Base-by-base conservation (phyloP, 2,888 invertebrate genomes). In the Acrobasis suavella region DNA sequence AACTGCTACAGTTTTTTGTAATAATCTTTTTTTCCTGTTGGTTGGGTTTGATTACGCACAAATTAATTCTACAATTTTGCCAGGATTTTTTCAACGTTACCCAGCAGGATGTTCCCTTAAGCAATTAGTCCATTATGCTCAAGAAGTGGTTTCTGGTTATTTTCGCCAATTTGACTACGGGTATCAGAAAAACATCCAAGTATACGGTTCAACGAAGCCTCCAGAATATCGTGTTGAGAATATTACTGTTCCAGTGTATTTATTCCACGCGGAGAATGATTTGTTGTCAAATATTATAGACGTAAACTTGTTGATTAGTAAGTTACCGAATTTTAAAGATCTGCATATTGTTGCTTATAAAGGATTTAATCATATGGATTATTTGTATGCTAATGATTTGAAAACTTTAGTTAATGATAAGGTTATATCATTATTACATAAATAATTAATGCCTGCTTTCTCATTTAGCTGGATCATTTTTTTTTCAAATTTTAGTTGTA, bases 21-120 rank as follows among this genome's bases (percentile, higher is more conserved):
- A 52, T 32, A 61, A 42, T 54, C 7, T 61, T 14, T 6, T 54
- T 14, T 52, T 12, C 14, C 7, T 42, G 1, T 8, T 72, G 1
- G 65, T 63, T 55, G 79, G 80, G 32, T 76, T 72, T 17, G 70
- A 77, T 66, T 72, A 67, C 51, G 68, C 56, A 50, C 74, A 77
- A 58, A 7, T 75, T 0, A 71, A 76, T 62, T 51, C 58, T 12
- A 54, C 65, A 6, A 70, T 70, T 10, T 50, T 72, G 9, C 68
- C 71, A 0, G 62, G 70, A 0, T 61, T 74, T 15, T 60, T 69
- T 37, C 65, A 71, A 1, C 74, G 80, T 60, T 22, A 68, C 15
- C 76, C 76, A 1, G 86, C 91, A 9, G 93, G 93, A 0, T 79
- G 87, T 0, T 91, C 93, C 0, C 75, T 81, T 0, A 82, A 86